These are phyloP conservation scores for Hirudo medicinalis DNA, from an alignment of 1,140 invertebrate genomes.

Conservation along the genomic window DNA sequence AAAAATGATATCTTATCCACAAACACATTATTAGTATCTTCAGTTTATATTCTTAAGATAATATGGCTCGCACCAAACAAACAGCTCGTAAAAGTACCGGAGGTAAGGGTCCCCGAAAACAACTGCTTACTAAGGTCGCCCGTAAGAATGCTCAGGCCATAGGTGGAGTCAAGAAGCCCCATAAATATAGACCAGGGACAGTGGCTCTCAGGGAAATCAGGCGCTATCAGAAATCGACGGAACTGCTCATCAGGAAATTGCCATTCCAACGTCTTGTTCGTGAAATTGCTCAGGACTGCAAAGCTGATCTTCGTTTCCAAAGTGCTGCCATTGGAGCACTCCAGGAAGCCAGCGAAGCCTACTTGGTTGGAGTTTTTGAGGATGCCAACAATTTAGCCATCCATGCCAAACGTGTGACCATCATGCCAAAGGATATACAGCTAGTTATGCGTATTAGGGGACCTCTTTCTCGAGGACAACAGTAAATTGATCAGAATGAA, in stretches of 20 bases:
- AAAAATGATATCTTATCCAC: too few species aligned
- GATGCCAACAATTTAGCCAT: slow-evolving; percentile 86
- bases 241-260: slow-evolving; percentile 52
- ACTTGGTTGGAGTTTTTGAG: slow-evolving; percentile 57
- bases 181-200: slow-evolving; percentile 41
- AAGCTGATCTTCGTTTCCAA: slow-evolving; percentile 64
- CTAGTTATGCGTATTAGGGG: slow-evolving; percentile 37
- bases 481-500: too few species aligned
- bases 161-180: slow-evolving; percentile 65
- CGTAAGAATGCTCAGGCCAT: slow-evolving; percentile 68
- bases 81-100: slow-evolving; percentile 52
- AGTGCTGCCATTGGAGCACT: slow-evolving; percentile 58
- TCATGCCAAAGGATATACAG: slow-evolving; percentile 92
- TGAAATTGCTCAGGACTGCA: slow-evolving; percentile 69
- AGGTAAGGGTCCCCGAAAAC: slow-evolving; percentile 71
- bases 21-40: too few species aligned
- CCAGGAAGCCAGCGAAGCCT: slow-evolving; percentile 19
- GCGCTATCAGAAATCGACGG: slow-evolving; percentile 53
- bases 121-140: slow-evolving; percentile 65
- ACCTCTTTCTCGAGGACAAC: slow-evolving; percentile 31
- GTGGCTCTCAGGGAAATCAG: slow-evolving; percentile 29
- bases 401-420: slow-evolving; percentile 83
- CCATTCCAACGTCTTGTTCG: slow-evolving; percentile 40
- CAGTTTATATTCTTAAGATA: not conserved
- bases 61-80: slow-evolving; percentile 69